Conservation (phyloP, 1,140 invertebrate species). For the Lerema accius region DNA sequence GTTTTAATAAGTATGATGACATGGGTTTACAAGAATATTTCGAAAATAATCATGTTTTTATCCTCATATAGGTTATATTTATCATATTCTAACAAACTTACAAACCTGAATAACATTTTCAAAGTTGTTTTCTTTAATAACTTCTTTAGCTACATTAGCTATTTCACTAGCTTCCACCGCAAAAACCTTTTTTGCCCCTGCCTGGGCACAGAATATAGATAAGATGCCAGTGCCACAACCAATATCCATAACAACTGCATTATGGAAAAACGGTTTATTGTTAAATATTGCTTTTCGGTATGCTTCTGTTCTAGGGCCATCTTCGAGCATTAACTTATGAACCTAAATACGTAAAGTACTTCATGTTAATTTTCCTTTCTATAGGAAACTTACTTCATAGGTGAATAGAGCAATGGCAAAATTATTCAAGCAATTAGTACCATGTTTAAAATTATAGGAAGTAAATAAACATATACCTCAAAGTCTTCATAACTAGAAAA, state of each 20-base stretch:
- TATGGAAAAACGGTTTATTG: constrained; percentile 86
- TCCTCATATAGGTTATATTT: too few relatives aligned
- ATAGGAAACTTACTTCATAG: too few relatives aligned
- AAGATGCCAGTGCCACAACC: constrained; percentile 98
- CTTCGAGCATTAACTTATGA: constrained; percentile 90
- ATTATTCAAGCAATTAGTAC: too few relatives aligned
- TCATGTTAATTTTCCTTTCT: too few relatives aligned
- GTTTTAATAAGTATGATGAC: too few relatives aligned
- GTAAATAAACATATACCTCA: constrained; percentile 59
- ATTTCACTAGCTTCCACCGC: constrained; percentile 96
- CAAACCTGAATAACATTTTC: constrained; percentile 83
- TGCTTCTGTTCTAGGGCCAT: constrained; percentile 90
- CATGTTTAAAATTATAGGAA: too few relatives aligned
- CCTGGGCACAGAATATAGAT: constrained; percentile 97
- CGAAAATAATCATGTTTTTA: too few relatives aligned
- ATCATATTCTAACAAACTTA: too few relatives aligned
- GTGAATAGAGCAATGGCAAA: too few relatives aligned
- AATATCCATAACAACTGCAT: constrained; percentile 95
- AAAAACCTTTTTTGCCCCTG: constrained; percentile 95
- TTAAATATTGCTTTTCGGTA: constrained; percentile 93
- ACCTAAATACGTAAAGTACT: constrained; percentile 85
- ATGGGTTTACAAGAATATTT: too few relatives aligned
- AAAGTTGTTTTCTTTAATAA: constrained; percentile 89
- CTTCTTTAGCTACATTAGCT: constrained; percentile 92
- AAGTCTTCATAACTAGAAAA: constrained; percentile 83